These are phyloP conservation scores for Catharus minimus DNA, from an alignment of 2,113 vertebrate species.

Conservation along the genomic window DNA sequence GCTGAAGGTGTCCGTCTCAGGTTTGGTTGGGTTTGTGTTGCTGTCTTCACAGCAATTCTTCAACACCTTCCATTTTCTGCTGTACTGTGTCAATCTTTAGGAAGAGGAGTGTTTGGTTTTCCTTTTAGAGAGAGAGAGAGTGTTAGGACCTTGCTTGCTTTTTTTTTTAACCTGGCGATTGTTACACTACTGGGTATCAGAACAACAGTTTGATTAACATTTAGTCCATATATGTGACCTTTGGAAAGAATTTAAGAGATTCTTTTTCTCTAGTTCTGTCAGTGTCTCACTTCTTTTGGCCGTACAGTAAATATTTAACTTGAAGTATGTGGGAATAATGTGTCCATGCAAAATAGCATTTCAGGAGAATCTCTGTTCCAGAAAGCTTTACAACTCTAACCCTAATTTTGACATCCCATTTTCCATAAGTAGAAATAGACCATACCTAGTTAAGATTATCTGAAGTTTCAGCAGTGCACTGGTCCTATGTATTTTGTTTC, in stretches of 20 bases:
- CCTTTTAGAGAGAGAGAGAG: background rate
- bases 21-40: background rate
- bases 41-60: background rate
- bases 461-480: background rate
- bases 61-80: background rate
- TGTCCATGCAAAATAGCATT: background rate
- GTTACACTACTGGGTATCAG: background rate
- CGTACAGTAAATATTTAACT: background rate
- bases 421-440: background rate
- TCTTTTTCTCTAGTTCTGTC: background rate
- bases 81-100: background rate
- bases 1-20: background rate
- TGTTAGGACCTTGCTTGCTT: background rate
- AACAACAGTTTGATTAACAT: background rate
- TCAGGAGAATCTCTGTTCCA: background rate
- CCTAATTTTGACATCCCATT: background rate
- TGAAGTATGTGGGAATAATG: background rate
- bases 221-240: background rate
- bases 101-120: background rate
- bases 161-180: background rate
- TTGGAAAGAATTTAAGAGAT: background rate
- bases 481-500: background rate
- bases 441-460: background rate
- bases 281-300: background rate
- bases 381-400: background rate